Percentiles rank a stretch among this genome's conserved stretches.
These are phyloP conservation scores for Gambusia affinis DNA, from an alignment of 2,113 vertebrate genomes.

Conservation along the genomic window DNA sequence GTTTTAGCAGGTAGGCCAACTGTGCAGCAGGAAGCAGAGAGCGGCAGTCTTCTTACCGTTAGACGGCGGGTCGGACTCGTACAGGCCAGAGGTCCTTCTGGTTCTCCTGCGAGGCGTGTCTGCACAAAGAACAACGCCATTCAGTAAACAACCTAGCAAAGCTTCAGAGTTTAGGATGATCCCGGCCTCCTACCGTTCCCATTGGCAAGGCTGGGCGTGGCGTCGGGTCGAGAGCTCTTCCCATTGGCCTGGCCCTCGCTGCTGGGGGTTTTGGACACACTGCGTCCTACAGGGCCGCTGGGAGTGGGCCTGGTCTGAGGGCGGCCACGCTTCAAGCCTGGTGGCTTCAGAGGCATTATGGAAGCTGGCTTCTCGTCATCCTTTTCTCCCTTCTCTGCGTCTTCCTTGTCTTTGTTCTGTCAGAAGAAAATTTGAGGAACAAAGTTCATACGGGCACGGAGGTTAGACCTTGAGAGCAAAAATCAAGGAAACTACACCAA, in stretches of 20 bases:
- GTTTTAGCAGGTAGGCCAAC: not conserved
- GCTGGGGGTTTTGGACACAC: conserved; percentile 83
- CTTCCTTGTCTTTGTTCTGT: conserved; percentile 90
- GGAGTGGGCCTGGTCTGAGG: conserved; percentile 90
- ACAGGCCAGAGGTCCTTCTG: conserved; percentile 82
- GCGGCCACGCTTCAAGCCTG: conserved; percentile 85
- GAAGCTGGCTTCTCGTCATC: conserved; percentile 90
- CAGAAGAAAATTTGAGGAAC: not conserved
- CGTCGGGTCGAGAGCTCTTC: conserved; percentile 68
- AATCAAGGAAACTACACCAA: too few species aligned
- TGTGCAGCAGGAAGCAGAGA: not conserved
- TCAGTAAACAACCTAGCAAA: not conserved
- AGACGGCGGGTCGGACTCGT: conserved; percentile 84
- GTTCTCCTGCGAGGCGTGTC: conserved; percentile 80
- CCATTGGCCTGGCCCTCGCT: conserved; percentile 84
- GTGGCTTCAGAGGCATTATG: conserved; percentile 62
- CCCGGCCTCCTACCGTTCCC: conserved; percentile 77
- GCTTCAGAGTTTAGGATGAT: too few species aligned
- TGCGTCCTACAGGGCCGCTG: conserved; percentile 76
- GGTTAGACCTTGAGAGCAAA: too few species aligned
- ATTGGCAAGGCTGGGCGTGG: conserved; percentile 74
- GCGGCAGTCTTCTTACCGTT: conserved; percentile 70
- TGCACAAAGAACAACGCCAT: conserved; percentile 45
- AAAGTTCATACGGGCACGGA: not conserved
- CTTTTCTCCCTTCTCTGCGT: conserved; percentile 84